These are phyloP conservation scores for Phalloptychus januarius DNA, from an alignment of 2,797 vertebrate species.

Conservation along the genomic window DNA sequence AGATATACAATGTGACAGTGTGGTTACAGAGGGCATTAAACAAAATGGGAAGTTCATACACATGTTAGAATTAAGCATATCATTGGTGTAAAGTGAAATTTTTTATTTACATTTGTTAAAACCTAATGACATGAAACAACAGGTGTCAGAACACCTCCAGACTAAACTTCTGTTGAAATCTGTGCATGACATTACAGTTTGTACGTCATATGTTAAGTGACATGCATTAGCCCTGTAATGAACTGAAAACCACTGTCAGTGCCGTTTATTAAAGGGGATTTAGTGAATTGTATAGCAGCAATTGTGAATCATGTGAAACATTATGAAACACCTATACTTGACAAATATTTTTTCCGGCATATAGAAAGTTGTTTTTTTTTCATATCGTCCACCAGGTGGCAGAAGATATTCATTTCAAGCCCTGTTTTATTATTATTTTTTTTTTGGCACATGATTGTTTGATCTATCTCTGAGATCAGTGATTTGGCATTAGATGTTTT, in stretches of 20 bases:
- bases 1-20: slow-evolving; percentile 20
- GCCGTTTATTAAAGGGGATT: neutral
- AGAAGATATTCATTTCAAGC: slow-evolving; percentile 30
- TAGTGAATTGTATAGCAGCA: slow-evolving; percentile 6
- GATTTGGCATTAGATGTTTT: neutral
- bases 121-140: neutral
- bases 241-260: neutral
- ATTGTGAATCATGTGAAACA: slow-evolving; percentile 1
- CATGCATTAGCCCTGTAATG: slow-evolving; percentile 1
- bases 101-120: neutral
- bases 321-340: neutral
- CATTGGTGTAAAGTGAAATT: neutral
- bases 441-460: slow-evolving; percentile 1
- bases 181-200: neutral
- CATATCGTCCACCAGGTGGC: slow-evolving; percentile 60
- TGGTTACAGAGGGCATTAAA: slow-evolving; percentile 2
- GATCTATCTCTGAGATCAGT: neutral
- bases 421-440: no score
- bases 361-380: neutral
- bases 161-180: neutral
- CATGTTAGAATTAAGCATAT: slow-evolving; percentile 4
- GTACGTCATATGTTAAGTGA: neutral
- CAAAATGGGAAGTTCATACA: slow-evolving; percentile 3
- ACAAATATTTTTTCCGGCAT: neutral
- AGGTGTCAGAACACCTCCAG: neutral